Base-by-base conservation (phyloP, 92 coral and sea anemone genomes). In the Phenganax stokvisi region DNA sequence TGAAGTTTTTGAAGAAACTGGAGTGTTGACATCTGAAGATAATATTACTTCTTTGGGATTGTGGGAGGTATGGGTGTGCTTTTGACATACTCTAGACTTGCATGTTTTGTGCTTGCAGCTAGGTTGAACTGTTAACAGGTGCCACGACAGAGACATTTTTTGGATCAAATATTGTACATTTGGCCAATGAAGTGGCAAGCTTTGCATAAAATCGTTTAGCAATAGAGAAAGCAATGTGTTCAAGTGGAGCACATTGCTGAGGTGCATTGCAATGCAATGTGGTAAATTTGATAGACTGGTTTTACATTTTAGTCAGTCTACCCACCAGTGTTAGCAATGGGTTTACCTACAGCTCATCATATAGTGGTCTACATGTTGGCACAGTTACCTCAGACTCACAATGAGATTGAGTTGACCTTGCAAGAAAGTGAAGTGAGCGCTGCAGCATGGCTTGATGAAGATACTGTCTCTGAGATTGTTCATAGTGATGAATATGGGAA, bases 401-500 rank as follows among this genome's bases (percentile, higher is more conserved):
- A 54, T 44, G 80, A 90, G 10, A 81, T 93, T 44, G 87, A 91
- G 66, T 31, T 93, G 31, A 89, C 74, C 28, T 72, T 93, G 12
- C 80, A 86, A 2, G 79, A 79, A 16, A 54, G 84, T 10, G 98
- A 93, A 74, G 85, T 89, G 6, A 90, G 87, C 84, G 98, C 98
- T 28, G 85, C 92, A 10, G 85, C 98, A 13, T 93, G 98, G 98
- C 82, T 93, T 13, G 98, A 93, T 58, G 82, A 87, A 76, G 72
- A 71, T 57, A 84, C 81, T 3, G 87, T 84, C 8, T 53, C 87
- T 9, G 93, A 91, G 28, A 81, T 87, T 12, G 92, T 88, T 12
- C 57, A 70, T 8, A 93, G 98, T 83, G 98, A 93, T 88, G 98
- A 93, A 72, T 89, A 89, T 68, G 98, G 98, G 2, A 96, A 93